These are phyloP conservation scores for Sebastes kiyomatsui DNA, from an alignment of 2,797 vertebrate species.

Conservation along the genomic window DNA sequence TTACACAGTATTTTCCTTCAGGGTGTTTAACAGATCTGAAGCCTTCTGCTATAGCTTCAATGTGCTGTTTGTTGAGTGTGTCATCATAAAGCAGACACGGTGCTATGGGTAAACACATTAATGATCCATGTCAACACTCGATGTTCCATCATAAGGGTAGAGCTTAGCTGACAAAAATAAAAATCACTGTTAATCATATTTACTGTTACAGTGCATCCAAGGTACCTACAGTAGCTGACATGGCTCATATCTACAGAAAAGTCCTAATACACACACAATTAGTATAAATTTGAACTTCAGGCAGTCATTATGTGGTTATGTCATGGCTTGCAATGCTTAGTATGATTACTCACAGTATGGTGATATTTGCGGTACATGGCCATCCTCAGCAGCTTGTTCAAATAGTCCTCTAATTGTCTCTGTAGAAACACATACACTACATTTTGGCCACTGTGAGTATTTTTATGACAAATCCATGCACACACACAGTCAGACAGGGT, in stretches of 20 bases:
- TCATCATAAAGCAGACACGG: conserved; percentile 24
- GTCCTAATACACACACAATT: background rate
- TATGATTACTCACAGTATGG: conserved; percentile 90
- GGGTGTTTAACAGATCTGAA: background rate
- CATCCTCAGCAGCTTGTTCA: conserved; percentile 95
- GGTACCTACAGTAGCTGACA: background rate
- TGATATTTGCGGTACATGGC: conserved; percentile 95
- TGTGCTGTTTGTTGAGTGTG: background rate
- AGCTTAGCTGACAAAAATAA: background rate
- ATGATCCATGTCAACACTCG: background rate
- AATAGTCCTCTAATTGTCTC: conserved; percentile 97
- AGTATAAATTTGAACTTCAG: background rate
- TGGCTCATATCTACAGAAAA: background rate
- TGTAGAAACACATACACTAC: conserved; percentile 76
- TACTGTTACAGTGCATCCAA: background rate
- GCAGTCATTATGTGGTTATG: background rate
- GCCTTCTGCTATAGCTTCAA: background rate
- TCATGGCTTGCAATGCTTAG: background rate
- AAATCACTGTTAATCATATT: background rate
- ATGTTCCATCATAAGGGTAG: background rate
- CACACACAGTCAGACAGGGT: background rate
- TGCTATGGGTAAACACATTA: conserved; percentile 30
- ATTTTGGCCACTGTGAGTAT: conserved; percentile 45
- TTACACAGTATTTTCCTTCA: background rate
- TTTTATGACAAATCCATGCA: conserved; percentile 30